Evolutionary conservation across 2,888 invertebrate genomes (phyloP).

Genomic region (Callosobruchus maculatus): DNA sequence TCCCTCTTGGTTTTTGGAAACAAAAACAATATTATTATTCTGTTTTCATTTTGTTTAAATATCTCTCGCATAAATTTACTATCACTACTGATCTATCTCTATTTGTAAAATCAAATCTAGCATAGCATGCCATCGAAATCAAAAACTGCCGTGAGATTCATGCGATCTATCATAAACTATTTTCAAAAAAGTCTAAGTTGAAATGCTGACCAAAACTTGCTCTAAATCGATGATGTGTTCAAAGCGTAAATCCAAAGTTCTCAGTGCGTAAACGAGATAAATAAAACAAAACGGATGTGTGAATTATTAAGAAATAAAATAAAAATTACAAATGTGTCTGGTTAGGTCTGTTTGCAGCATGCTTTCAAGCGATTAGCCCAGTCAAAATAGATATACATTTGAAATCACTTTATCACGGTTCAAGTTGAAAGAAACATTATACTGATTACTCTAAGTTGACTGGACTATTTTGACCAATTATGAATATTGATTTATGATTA

Average conservation of each 20-base stretch:
- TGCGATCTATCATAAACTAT: not conserved
- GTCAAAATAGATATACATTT: not conserved
- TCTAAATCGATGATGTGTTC: not conserved
- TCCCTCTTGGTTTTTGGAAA: no score
- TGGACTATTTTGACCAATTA: not conserved
- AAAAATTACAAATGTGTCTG: constrained; percentile 48
- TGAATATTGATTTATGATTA: not conserved
- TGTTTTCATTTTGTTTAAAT: no score
- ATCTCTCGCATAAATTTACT: no score
- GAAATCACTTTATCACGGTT: not conserved
- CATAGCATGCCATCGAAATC: not conserved
- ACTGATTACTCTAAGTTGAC: not conserved
- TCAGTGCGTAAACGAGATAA: not conserved
- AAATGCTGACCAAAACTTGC: no score
- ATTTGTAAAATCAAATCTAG: not conserved
- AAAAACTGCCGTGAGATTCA: not conserved
- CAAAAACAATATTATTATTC: no score
- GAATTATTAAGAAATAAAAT: constrained; percentile 5
- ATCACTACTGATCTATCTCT: no score
- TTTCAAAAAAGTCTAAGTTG: not conserved
- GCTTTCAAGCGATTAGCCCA: constrained; percentile 19
- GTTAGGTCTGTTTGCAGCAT: constrained; percentile 52
- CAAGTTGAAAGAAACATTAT: not conserved
- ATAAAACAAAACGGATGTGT: not conserved
- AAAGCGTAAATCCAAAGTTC: not conserved